phyloP scores from a whole-genome alignment of 2,888 invertebrate genomes.

The Agrotis ipsilon region DNA sequence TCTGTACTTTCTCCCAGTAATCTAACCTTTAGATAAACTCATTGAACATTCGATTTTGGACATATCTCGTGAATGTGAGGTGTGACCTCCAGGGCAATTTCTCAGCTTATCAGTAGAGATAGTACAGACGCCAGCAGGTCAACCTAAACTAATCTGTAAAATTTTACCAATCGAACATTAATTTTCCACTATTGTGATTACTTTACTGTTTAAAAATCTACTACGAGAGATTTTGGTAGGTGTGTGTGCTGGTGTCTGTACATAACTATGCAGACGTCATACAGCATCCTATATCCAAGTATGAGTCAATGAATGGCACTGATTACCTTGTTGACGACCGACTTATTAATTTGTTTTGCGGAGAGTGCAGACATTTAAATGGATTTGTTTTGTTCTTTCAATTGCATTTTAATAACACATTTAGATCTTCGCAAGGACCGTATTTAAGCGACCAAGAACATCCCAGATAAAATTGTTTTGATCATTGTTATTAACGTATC shows the following conservation, averaged over 20 bases:
- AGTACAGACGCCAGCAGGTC: neutral
- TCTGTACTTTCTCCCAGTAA: neutral
- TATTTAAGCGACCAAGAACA: no score
- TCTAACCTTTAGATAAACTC: neutral
- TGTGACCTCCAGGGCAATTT: constrained; percentile 5
- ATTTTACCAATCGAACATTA: no score
- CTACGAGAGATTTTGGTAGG: no score
- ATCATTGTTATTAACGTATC: no score
- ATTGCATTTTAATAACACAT: neutral
- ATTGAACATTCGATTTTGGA: neutral
- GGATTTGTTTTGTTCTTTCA: constrained; percentile 1
- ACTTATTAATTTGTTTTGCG: constrained; percentile 18
- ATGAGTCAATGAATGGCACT: neutral
- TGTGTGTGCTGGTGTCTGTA: no score
- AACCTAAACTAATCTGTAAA: no score
- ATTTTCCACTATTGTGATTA: no score
- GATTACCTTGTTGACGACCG: constrained; percentile 17
- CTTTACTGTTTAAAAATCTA: no score
- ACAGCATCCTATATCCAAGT: neutral
- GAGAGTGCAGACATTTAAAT: neutral
- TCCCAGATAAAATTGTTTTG: no score
- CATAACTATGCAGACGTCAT: neutral
- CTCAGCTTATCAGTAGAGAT: constrained; percentile 13
- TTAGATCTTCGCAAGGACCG: no score
- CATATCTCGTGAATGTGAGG: neutral